Conservation (phyloP, 92 coral and sea anemone genomes). For the Parazoanthus atlanticus region DNA sequence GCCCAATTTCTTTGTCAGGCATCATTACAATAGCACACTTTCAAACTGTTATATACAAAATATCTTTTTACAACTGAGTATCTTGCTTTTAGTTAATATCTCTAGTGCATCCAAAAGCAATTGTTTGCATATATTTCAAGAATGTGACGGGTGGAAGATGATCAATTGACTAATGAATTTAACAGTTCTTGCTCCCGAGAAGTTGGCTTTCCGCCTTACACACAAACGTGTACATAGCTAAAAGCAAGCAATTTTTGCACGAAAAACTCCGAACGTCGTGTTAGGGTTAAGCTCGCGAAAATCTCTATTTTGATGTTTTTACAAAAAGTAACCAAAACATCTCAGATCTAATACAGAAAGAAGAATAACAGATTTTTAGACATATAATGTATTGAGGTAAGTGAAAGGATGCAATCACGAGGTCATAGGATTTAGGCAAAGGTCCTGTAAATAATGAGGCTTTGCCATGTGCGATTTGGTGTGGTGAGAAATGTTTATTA, state of each 20-base stretch:
- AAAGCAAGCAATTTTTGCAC: no score
- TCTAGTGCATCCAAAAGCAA: background rate
- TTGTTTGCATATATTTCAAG: constrained; percentile 31
- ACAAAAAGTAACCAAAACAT: background rate
- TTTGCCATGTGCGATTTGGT: constrained; percentile 19
- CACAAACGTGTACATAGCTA: no score
- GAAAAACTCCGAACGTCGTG: background rate
- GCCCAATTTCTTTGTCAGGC: background rate
- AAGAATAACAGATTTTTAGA: background rate
- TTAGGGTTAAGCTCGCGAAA: background rate
- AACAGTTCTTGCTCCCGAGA: constrained; percentile 20
- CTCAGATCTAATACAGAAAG: background rate
- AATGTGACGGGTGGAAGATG: constrained; percentile 22
- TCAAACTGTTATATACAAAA: background rate
- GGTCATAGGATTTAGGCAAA: constrained; percentile 20
- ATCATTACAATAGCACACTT: background rate
- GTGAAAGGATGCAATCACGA: background rate
- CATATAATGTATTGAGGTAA: background rate
- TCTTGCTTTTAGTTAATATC: background rate
- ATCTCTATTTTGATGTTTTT: background rate
- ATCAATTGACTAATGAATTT: constrained; percentile 19
- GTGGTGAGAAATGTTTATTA: constrained; percentile 11
- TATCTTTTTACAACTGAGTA: background rate
- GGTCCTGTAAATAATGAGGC: background rate
- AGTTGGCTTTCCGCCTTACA: background rate